phyloP scores from a whole-genome alignment of 2,797 vertebrate species.

The Aulostomus chinensis region DNA sequence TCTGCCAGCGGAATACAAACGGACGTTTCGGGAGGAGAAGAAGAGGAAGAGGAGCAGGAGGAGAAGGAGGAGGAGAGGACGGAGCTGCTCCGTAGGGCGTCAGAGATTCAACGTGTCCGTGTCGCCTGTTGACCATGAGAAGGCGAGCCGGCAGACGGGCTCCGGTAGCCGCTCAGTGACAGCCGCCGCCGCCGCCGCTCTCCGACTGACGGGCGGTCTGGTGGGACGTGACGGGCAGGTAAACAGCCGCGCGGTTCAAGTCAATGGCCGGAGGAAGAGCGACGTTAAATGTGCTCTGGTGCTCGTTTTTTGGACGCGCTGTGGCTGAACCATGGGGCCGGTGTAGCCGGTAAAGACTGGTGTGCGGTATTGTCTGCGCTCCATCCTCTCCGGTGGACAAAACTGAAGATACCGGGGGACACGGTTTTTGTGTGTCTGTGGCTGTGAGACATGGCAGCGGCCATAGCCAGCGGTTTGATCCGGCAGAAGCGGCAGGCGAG shows the following conservation, averaged over 20 bases:
- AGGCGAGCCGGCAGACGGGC: constrained; percentile 5
- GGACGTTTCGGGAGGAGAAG: constrained; percentile 24
- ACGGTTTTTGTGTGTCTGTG: constrained; percentile 38
- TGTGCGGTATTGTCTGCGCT: constrained; percentile 57
- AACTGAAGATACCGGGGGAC: constrained; percentile 58
- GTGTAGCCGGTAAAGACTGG: constrained; percentile 42
- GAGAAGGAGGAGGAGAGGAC: constrained; percentile 4
- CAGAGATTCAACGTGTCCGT: background rate
- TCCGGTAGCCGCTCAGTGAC: constrained; percentile 49
- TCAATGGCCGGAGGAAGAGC: constrained; percentile 29
- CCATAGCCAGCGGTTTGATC: constrained; percentile 96
- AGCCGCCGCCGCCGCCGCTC: constrained; percentile 32
- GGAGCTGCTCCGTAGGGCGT: background rate
- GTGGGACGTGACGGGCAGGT: constrained; percentile 73
- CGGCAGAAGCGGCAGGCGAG: constrained; percentile 94
- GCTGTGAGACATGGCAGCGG: constrained; percentile 90
- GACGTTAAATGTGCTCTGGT: no score
- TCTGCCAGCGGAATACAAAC: constrained; percentile 49
- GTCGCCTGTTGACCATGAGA: constrained; percentile 35
- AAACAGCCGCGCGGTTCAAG: constrained; percentile 15
- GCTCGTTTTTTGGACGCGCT: no score
- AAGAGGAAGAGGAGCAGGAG: no score
- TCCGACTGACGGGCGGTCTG: constrained; percentile 54
- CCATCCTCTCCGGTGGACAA: constrained; percentile 64
- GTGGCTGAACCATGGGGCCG: constrained; percentile 50